Percentiles rank a stretch among this genome's conserved stretches.
phyloP scores from a whole-genome alignment of 1,140 invertebrate species.

The Nasonia longicornis region DNA sequence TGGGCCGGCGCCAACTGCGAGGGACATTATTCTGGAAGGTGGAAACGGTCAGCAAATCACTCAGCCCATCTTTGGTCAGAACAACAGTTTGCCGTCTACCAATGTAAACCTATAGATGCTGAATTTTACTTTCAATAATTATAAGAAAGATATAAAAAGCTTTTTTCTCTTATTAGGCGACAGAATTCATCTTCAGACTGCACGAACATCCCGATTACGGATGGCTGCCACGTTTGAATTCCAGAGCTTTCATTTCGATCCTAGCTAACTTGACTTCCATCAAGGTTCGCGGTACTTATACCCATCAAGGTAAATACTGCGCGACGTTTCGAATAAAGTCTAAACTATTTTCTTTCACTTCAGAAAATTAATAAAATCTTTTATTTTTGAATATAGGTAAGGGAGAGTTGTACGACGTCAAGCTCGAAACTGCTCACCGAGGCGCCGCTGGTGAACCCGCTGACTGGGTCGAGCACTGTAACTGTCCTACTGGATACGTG shows the following conservation, averaged over 20 bases:
- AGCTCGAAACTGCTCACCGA: constrained; percentile 85
- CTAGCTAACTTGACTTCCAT: constrained; percentile 94
- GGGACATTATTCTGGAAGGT: constrained; percentile 92
- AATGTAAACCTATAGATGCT: constrained; percentile 65
- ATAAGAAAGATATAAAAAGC: neutral
- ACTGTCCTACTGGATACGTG: constrained; percentile 91
- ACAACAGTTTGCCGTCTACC: constrained; percentile 83
- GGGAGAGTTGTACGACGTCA: constrained; percentile 90
- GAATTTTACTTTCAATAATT: neutral
- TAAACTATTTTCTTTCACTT: neutral
- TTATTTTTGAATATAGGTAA: constrained; percentile 71
- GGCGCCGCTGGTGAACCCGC: constrained; percentile 84
- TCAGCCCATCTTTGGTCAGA: constrained; percentile 92
- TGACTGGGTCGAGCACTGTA: constrained; percentile 94
- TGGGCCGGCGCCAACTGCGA: constrained; percentile 77
- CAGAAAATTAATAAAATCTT: neutral
- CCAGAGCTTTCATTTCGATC: constrained; percentile 90
- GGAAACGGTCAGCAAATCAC: constrained; percentile 83
- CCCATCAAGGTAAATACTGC: constrained; percentile 72
- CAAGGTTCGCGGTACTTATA: constrained; percentile 93
- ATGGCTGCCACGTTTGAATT: constrained; percentile 89
- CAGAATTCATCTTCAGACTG: constrained; percentile 85
- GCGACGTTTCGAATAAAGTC: neutral
- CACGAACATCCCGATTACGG: constrained; percentile 92
- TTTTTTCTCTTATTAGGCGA: constrained; percentile 54